Percentiles rank a stretch among this genome's conserved stretches.
Evolutionary conservation across 2,113 vertebrate genomes (phyloP).

Genomic region (Myotis davidii): DNA sequence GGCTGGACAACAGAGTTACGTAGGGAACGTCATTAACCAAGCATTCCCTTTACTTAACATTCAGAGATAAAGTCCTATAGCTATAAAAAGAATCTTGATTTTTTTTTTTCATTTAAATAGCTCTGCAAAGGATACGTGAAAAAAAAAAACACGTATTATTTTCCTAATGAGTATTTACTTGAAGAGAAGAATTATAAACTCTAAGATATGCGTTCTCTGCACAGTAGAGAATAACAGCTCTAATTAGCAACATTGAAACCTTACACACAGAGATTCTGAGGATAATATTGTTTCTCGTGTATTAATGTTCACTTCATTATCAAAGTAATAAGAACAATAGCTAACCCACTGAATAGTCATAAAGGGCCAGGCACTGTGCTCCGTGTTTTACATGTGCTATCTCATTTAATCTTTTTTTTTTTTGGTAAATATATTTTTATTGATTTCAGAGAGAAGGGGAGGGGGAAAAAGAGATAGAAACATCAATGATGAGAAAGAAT

Average conservation of each 20-base stretch:
- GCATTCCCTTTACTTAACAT: background rate
- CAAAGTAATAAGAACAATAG: background rate
- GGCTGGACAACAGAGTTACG: background rate
- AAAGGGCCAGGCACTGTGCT: background rate
- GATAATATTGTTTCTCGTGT: background rate
- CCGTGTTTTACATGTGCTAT: background rate
- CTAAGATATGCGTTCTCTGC: background rate
- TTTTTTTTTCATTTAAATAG: background rate
- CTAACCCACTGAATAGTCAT: background rate
- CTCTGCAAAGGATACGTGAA: background rate
- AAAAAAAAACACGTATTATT: background rate
- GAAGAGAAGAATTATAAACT: slow-evolving; percentile 46
- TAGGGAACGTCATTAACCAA: background rate
- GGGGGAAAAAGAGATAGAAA: too few relatives aligned
- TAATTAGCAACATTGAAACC: slow-evolving; percentile 6
- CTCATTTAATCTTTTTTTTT: background rate
- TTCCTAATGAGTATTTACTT: background rate
- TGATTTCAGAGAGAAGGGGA: too few relatives aligned
- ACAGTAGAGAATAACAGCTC: background rate
- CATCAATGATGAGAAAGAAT: too few relatives aligned
- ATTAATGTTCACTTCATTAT: background rate
- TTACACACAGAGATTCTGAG: background rate
- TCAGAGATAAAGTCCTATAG: background rate
- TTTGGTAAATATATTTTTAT: too few relatives aligned
- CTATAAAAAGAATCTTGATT: background rate